Percentiles rank a stretch among this genome's conserved stretches.
These are phyloP conservation scores for Anguilla rostrata DNA, from an alignment of 2,113 vertebrate species.

Conservation along the genomic window DNA sequence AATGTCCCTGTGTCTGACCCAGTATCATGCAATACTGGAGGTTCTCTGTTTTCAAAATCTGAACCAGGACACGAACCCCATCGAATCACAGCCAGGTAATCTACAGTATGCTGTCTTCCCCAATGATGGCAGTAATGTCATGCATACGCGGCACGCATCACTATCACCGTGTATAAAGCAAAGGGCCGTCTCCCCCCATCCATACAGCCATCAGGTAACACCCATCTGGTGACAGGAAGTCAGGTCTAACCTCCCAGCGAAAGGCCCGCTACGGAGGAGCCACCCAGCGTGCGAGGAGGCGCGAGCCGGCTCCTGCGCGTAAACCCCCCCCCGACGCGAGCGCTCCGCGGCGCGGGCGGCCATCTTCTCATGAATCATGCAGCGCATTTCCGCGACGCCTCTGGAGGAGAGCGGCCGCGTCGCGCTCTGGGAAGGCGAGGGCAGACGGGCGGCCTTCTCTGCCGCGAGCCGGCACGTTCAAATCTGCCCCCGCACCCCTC, in stretches of 20 bases:
- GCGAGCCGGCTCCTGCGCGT: too few relatives aligned
- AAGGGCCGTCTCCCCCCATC: too few relatives aligned
- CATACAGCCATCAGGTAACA: not conserved
- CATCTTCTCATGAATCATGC: not conserved
- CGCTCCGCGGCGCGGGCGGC: too few relatives aligned
- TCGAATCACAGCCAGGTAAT: not conserved
- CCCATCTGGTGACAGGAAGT: not conserved
- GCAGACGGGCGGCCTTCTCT: not conserved
- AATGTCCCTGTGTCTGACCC: not conserved
- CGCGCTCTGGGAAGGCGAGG: not conserved
- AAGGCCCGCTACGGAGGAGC: not conserved
- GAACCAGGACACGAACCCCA: not conserved
- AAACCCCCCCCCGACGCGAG: not conserved
- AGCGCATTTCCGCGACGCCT: not conserved
- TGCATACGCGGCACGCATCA: not conserved
- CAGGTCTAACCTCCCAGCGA: not conserved
- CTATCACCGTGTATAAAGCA: too few relatives aligned
- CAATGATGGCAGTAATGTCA: not conserved
- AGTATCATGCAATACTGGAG: not conserved
- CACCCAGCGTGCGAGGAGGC: not conserved
- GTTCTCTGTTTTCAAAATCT: not conserved
- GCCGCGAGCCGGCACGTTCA: not conserved
- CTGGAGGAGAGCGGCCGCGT: not conserved
- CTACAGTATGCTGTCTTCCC: not conserved
- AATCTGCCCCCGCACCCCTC: not conserved